These are phyloP conservation scores for Leptinotarsa lineolata DNA, from an alignment of 1,140 invertebrate species.

Conservation along the genomic window DNA sequence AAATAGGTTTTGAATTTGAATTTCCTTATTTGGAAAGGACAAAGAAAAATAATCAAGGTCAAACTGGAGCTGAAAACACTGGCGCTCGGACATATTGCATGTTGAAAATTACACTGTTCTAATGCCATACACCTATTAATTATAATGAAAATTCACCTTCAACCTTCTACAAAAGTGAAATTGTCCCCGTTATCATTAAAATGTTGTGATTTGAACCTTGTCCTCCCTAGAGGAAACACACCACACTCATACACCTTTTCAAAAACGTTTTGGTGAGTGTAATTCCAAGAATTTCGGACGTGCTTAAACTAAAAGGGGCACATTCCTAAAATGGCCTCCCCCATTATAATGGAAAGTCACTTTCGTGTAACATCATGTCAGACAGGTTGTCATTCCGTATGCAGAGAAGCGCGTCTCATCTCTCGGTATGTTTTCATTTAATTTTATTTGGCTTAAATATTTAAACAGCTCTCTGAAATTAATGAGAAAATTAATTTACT, in stretches of 20 bases:
- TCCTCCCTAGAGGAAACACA: too few species aligned
- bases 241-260: not conserved
- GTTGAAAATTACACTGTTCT: too few species aligned
- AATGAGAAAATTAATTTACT: constrained; percentile 40
- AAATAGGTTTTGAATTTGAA: too few species aligned
- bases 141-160: too few species aligned
- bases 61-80: too few species aligned
- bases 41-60: too few species aligned
- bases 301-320: not conserved
- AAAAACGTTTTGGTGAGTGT: not conserved
- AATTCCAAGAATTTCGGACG: not conserved
- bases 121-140: too few species aligned
- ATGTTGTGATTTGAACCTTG: too few species aligned
- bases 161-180: too few species aligned
- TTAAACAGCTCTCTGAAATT: constrained; percentile 35
- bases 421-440: constrained; percentile 39
- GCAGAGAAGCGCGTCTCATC: constrained; percentile 16
- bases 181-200: too few species aligned
- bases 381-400: constrained; percentile 29
- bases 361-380: constrained; percentile 16
- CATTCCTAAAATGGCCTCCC: not conserved
- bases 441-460: constrained; percentile 39
- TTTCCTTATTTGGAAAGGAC: too few species aligned
- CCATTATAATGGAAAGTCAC: constrained; percentile 11
- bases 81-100: too few species aligned